A percentile compares a stretch with the other conserved stretches of the same genome.
Conservation (phyloP, 2,113 vertebrate species). For the Okapia johnstoni region DNA sequence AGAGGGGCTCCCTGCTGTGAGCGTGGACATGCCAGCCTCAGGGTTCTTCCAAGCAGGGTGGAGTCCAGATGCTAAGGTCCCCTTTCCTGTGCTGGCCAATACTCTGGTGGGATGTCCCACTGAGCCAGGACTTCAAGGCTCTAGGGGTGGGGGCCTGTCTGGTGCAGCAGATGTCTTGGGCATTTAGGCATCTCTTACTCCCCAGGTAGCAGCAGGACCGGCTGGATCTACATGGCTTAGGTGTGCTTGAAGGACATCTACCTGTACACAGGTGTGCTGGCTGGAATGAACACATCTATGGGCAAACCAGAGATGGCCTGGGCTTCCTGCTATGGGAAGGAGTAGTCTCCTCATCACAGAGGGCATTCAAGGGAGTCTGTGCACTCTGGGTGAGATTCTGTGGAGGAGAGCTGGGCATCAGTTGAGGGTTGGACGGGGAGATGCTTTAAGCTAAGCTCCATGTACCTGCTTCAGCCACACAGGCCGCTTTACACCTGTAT, state of each 20-base stretch:
- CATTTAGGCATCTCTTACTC: no score
- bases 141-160: accelerated
- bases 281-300: no score
- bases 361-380: neutral
- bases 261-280: neutral
- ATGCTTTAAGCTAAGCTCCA: neutral
- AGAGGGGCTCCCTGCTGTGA: neutral
- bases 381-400: accelerated
- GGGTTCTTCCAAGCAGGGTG: neutral
- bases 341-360: neutral
- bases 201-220: neutral
- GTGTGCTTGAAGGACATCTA: neutral
- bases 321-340: neutral
- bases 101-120: neutral
- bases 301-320: neutral
- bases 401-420: neutral
- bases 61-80: neutral
- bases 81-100: neutral
- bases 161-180: neutral
- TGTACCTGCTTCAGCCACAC: neutral
- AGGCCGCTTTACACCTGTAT: neutral
- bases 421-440: neutral
- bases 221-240: neutral
- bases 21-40: accelerated
- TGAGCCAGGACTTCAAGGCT: neutral